phyloP scores from a whole-genome alignment of 2,113 vertebrate species.

The Sardina pilchardus region DNA sequence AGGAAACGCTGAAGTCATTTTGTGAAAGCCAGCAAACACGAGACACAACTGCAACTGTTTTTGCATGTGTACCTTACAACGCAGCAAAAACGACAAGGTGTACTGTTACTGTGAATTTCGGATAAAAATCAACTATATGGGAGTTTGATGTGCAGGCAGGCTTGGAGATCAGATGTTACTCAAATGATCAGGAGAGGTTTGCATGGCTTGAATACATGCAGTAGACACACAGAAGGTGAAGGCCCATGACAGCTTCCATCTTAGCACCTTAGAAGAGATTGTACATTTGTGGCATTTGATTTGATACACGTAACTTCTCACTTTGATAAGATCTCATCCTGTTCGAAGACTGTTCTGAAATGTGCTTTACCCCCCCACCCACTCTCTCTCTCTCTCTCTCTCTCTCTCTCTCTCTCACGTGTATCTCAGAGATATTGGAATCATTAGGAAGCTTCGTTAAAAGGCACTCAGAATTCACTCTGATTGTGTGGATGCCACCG shows the following conservation, averaged over 20 bases:
- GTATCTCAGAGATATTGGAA: constrained; percentile 46
- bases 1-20: neutral
- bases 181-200: neutral
- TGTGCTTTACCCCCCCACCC: neutral
- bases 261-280: constrained; percentile 61
- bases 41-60: neutral
- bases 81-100: neutral
- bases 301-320: constrained; percentile 6
- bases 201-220: neutral
- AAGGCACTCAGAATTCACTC: constrained; percentile 63
- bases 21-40: neutral
- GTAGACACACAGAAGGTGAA: constrained; percentile 39
- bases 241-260: constrained; percentile 46
- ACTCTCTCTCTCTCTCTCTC: neutral
- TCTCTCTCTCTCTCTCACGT: constrained; percentile 23
- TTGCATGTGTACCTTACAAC: neutral
- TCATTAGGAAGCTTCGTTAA: constrained; percentile 58
- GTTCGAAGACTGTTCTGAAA: neutral
- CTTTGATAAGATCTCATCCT: neutral
- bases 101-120: neutral
- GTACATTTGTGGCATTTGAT: constrained; percentile 29
- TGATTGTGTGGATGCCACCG: constrained; percentile 46
- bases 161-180: neutral
- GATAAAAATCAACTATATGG: neutral
- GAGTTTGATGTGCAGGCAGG: neutral